Evolutionary conservation across 2,888 invertebrate species (phyloP), one percentile per base, ranked within the genome.

Genomic region (Caradrina kadenii): DNA sequence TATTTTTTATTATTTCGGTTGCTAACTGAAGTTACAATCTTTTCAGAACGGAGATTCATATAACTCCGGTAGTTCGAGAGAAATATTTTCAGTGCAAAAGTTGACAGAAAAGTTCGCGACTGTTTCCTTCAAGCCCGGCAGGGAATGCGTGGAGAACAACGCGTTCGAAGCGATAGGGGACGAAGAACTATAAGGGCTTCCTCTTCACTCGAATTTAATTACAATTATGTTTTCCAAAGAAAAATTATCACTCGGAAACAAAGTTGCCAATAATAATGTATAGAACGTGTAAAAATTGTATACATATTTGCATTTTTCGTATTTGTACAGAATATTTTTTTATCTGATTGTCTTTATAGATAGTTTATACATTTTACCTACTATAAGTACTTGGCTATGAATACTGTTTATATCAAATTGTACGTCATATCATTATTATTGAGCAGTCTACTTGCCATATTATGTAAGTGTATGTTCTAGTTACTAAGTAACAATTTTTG

Each of bases 151-250:
- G 74, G 98, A 98, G 90, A 99, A 99, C 93, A 98, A 98, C 92
- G 98, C 99, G 26, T 99, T 99, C 91, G 98, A 99, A 92, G 98
- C 98, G 61, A 99, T 99, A 82, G 99, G 99, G 5, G 99, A 99
- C 89, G 99, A 99, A 86, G 99, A 99, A 94, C 96, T 98, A 86
- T 98, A 96, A 96, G 69, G 50, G 63, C 73, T 68, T 50, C 63
- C 62, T 63, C 62, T 73, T 63, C 54, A 76, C 63, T 73, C 74
- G 75, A 77, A 80, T 80, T 79, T 79, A 84, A 75, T 69, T 87
- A 81, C 80, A 87, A 86, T 80, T 76, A 76, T 71, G 80, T 85
- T 87, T 87, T 89, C 92, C 92, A 91, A 93, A 92, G 91, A 91
- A 83, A 86, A 83, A 81, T 68, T 82, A 68, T 81, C 55, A 71